Evolutionary conservation across 2,113 vertebrate species (phyloP), one percentile per base, ranked within the genome.

Genomic region (Phoxinus phoxinus): DNA sequence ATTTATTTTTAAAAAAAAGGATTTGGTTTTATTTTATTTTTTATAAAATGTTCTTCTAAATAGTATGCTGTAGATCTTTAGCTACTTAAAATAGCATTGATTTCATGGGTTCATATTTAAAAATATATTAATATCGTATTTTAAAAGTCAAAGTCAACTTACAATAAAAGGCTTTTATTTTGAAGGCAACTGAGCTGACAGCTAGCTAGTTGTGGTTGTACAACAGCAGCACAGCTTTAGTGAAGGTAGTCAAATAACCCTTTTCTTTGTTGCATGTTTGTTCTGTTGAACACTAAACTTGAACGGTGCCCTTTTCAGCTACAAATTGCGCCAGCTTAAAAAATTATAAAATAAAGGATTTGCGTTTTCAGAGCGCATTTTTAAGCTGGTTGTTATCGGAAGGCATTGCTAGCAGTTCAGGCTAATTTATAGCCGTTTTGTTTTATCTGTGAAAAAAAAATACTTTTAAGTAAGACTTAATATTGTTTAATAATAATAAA

Each of bases 361-460:
- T 23, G n/a, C 37, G 13, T 6, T n/a, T 72, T 41, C 11, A 73
- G n/a, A 74, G 72, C 6, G 37, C 11, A 46, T 13, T 63, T 80
- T 25, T 44, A 5, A 25, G 56, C 11, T 19, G 13, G 35, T 2
- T 27, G 6, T 63, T 27, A 44, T 44, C 35, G 58, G 35, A 61
- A 65, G 37, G 17, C n/a, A 63, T 6, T 4, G 78, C 58, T 80
- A 80, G 78, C 78, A 15, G 19, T 21, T 25, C n/a, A 80, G 12
- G 53, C 56, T 79, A 61, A 37, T 37, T 23, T n/a, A 35, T 56
- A 77, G 75, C 30, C 13, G 75, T 58, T 78, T n/a, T 35, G 51
- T 35, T 35, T 35, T 35, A 4, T 30, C 25, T 71, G 74, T 53
- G 21, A 0, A 74, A 27, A 8, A 27, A 30, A 23, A 23, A 32